Conservation (phyloP, 1,140 invertebrate species). For the Laupala kohalensis region DNA sequence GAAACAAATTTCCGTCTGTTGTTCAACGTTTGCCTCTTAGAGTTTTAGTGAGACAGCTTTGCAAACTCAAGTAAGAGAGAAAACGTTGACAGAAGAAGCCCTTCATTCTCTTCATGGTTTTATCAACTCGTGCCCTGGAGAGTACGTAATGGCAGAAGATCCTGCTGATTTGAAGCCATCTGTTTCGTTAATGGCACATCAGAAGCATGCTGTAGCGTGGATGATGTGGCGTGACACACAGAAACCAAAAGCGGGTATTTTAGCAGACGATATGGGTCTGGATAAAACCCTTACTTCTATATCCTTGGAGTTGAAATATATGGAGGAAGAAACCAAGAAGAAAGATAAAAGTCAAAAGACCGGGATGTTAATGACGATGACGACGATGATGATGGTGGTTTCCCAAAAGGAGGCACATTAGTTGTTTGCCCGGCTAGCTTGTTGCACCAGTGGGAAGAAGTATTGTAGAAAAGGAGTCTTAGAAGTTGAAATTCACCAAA, state of each 20-base stretch:
- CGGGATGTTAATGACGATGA: slow-evolving; percentile 23
- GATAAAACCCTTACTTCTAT: slow-evolving; percentile 92
- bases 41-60: slow-evolving; percentile 29
- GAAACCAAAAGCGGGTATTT: slow-evolving; percentile 64
- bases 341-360: slow-evolving; percentile 25
- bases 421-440: slow-evolving; percentile 80
- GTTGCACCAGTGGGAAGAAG: slow-evolving; percentile 68
- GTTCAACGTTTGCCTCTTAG: neutral
- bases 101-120: slow-evolving; percentile 60
- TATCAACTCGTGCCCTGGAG: slow-evolving; percentile 45
- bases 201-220: slow-evolving; percentile 77
- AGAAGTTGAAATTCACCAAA: slow-evolving; percentile 61
- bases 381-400: slow-evolving; percentile 21
- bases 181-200: slow-evolving; percentile 68
- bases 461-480: slow-evolving; percentile 47
- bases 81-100: slow-evolving; percentile 53
- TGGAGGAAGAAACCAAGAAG: slow-evolving; percentile 20
- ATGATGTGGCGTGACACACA: slow-evolving; percentile 76
- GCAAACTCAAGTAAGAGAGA: slow-evolving; percentile 42
- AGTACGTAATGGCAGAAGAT: slow-evolving; percentile 40
- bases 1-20: neutral
- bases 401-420: slow-evolving; percentile 51
- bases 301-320: slow-evolving; percentile 47
- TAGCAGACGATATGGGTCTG: slow-evolving; percentile 90
- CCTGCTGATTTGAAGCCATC: slow-evolving; percentile 42